Conservation (phyloP, 2,888 invertebrate species). For the Xestia ashworthii region DNA sequence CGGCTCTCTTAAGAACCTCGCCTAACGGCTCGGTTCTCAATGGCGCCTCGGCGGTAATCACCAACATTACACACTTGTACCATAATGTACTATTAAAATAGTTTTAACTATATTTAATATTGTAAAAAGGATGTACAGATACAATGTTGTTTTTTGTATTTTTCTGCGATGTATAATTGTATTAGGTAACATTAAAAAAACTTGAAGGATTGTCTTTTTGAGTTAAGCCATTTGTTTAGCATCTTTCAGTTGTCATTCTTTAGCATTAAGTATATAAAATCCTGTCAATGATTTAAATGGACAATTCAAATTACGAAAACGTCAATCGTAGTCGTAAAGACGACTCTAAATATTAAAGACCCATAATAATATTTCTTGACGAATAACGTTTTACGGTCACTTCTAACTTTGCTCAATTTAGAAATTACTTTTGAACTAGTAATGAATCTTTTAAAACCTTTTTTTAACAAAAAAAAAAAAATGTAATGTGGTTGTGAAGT, state of each 20-base stretch:
- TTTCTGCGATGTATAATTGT: slow-evolving; percentile 56
- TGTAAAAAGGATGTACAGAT: slow-evolving; percentile 63
- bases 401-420: slow-evolving; percentile 87
- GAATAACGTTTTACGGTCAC: slow-evolving; percentile 88
- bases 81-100: too few relatives aligned
- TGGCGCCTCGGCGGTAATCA: too few relatives aligned
- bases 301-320: slow-evolving; percentile 38
- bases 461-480: slow-evolving; percentile 71
- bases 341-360: slow-evolving; percentile 60
- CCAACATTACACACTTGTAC: too few relatives aligned
- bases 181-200: slow-evolving; percentile 24
- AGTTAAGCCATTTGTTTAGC: slow-evolving; percentile 33
- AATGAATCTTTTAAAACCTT: slow-evolving; percentile 71
- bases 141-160: slow-evolving; percentile 55
- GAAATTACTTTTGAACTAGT: slow-evolving; percentile 78
- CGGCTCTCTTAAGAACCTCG: too few relatives aligned
- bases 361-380: slow-evolving; percentile 62
- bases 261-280: slow-evolving; percentile 47
- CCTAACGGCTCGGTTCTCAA: too few relatives aligned
- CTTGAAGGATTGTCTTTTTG: slow-evolving; percentile 30
- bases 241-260: slow-evolving; percentile 29
- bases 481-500: slow-evolving; percentile 87
- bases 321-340: slow-evolving; percentile 58
- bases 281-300: slow-evolving; percentile 45
- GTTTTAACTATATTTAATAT: slow-evolving; percentile 59